phyloP scores from a whole-genome alignment of 2,797 vertebrate species.

The Gambelia wislizenii region DNA sequence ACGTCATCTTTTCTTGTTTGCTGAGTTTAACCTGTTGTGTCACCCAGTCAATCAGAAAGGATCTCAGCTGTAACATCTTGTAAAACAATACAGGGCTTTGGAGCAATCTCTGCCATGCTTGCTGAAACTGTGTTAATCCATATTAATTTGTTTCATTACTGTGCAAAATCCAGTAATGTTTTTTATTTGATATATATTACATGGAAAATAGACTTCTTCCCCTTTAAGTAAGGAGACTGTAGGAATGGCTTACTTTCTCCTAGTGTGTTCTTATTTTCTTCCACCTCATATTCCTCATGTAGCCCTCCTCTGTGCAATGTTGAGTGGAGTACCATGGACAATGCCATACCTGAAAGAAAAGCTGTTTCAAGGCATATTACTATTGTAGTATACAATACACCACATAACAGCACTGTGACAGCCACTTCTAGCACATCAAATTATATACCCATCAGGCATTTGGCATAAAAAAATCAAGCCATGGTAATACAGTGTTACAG shows the following conservation, averaged over 20 bases:
- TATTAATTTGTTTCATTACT: neutral
- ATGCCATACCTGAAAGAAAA: neutral
- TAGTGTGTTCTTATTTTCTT: rapidly evolving
- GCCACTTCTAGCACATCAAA: neutral
- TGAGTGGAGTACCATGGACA: neutral
- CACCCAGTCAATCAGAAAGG: neutral
- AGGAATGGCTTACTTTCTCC: neutral
- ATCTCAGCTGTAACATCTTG: rapidly evolving
- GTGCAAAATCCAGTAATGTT: neutral
- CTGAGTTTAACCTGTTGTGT: conserved; percentile 6
- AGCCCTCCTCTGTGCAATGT: neutral
- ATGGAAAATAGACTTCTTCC: rapidly evolving
- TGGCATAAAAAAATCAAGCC: rapidly evolving
- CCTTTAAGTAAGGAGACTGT: neutral
- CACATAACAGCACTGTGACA: neutral
- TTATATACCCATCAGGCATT: rapidly evolving
- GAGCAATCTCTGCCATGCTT: rapidly evolving
- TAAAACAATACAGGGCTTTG: neutral
- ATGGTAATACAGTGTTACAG: rapidly evolving
- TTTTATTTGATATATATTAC: neutral
- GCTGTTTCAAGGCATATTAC: neutral
- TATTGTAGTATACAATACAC: rapidly evolving
- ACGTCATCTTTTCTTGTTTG: neutral
- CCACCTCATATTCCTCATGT: rapidly evolving
- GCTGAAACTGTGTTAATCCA: neutral